Evolutionary conservation across 1,140 invertebrate species (phyloP).

Genomic region (Pantala flavescens): DNA sequence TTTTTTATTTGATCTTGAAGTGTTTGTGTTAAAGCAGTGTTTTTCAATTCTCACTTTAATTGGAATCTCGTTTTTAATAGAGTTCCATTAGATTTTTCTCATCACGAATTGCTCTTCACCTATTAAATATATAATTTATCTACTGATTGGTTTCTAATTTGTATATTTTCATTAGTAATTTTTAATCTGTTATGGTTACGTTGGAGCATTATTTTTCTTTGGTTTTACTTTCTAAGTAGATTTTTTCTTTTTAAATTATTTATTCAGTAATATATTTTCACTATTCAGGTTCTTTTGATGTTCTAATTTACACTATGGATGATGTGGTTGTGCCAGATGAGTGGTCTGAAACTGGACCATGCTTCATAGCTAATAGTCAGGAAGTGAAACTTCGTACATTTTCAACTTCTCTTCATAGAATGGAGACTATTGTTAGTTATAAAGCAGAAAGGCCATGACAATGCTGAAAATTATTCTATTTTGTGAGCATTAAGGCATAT

Average conservation of each 20-base stretch:
- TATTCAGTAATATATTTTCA: background rate
- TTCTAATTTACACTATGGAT: slow-evolving; percentile 70
- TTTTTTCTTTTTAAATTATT: slow-evolving; percentile 4
- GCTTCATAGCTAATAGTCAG: slow-evolving; percentile 84
- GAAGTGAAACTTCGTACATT: slow-evolving; percentile 87
- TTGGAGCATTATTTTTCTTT: slow-evolving; percentile 2
- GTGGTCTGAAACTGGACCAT: slow-evolving; percentile 83
- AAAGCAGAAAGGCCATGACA: slow-evolving; percentile 32
- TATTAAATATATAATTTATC: no score
- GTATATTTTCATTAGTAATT: no score
- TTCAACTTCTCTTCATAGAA: slow-evolving; percentile 84
- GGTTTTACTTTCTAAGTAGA: background rate
- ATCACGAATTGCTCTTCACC: no score
- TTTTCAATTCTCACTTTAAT: no score
- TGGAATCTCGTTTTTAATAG: no score
- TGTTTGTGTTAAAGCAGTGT: no score
- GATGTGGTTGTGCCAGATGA: slow-evolving; percentile 74
- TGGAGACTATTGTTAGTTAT: slow-evolving; percentile 75
- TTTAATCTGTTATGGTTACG: no score
- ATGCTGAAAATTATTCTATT: no score
- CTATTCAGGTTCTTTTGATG: slow-evolving; percentile 72
- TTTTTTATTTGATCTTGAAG: no score
- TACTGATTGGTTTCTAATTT: no score
- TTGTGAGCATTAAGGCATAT: no score
- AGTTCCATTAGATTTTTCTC: no score